phyloP scores from a whole-genome alignment of 2,888 invertebrate species.

The Nipponacmea schrenckii region DNA sequence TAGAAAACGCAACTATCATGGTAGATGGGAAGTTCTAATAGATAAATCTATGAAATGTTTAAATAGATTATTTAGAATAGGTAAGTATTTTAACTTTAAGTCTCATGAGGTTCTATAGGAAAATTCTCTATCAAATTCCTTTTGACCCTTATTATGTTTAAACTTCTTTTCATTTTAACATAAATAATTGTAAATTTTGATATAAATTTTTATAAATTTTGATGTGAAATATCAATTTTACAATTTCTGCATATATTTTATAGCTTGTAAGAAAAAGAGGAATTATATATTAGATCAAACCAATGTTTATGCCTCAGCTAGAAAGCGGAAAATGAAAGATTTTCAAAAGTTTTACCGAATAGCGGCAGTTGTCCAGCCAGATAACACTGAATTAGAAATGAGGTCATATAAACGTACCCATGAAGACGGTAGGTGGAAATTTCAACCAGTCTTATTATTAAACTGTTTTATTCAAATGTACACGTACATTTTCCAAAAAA shows the following conservation, averaged over 20 bases:
- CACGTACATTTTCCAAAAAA: too few species aligned
- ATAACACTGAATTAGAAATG: slow-evolving; percentile 85
- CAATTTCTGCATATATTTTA: slow-evolving; percentile 11
- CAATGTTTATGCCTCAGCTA: slow-evolving; percentile 94
- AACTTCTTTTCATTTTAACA: too few species aligned
- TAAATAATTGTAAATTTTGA: too few species aligned
- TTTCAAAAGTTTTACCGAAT: slow-evolving; percentile 91
- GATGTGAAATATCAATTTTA: too few species aligned
- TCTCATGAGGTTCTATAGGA: too few species aligned
- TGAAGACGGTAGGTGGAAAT: slow-evolving; percentile 76
- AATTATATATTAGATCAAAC: slow-evolving; percentile 98
- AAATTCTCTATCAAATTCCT: too few species aligned
- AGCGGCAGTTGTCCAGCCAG: slow-evolving; percentile 89
- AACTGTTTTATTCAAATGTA: too few species aligned
- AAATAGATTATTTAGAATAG: slow-evolving; percentile 81
- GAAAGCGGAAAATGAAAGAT: slow-evolving; percentile 94
- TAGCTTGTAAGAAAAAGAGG: slow-evolving; percentile 72
- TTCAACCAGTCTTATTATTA: too few species aligned
- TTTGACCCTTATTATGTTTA: too few species aligned
- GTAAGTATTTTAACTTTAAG: slow-evolving; percentile 73
- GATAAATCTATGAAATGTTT: slow-evolving; percentile 89
- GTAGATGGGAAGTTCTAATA: slow-evolving; percentile 87
- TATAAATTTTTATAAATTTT: too few species aligned
- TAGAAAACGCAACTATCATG: slow-evolving; percentile 80
- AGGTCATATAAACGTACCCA: slow-evolving; percentile 83